Evolutionary conservation across 2,888 invertebrate genomes (phyloP).

Genomic region (Clistopyga incitator): DNA sequence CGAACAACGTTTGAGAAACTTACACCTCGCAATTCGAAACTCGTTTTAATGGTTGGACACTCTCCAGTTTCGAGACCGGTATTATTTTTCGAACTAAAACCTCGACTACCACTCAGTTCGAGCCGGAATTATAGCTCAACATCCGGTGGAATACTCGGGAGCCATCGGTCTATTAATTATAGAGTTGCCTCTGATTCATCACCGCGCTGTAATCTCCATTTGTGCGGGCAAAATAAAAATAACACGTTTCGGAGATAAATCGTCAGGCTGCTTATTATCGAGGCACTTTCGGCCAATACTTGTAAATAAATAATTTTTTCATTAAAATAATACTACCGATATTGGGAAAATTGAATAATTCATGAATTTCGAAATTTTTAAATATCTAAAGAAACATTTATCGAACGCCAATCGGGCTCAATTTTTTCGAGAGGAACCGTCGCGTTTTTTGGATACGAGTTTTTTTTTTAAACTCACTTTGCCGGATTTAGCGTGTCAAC

Average conservation of each 20-base stretch:
- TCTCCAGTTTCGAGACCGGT: neutral
- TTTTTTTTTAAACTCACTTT: conserved; percentile 9
- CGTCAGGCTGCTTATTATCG: conserved; percentile 8
- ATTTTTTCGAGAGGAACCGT: neutral
- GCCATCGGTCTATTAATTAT: conserved; percentile 16
- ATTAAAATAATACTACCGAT: neutral
- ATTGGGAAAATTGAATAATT: too few relatives aligned
- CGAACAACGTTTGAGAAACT: neutral
- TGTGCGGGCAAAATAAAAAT: too few relatives aligned
- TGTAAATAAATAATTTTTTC: neutral
- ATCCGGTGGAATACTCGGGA: conserved; percentile 7
- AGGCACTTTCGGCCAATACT: neutral
- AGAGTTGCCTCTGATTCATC: neutral
- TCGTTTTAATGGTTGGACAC: neutral
- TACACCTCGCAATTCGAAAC: neutral
- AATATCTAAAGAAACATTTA: neutral
- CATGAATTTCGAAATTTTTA: too few relatives aligned
- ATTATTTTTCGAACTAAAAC: conserved; percentile 29
- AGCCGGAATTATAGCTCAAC: conserved; percentile 39
- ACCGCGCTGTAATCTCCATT: too few relatives aligned
- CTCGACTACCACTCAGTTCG: conserved; percentile 37
- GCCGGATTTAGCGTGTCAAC: neutral
- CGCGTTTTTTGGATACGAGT: neutral
- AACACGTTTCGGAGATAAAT: too few relatives aligned
- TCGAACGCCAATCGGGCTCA: neutral